phyloP scores from a whole-genome alignment of 2,888 invertebrate species.

The Serrognathus titanus region DNA sequence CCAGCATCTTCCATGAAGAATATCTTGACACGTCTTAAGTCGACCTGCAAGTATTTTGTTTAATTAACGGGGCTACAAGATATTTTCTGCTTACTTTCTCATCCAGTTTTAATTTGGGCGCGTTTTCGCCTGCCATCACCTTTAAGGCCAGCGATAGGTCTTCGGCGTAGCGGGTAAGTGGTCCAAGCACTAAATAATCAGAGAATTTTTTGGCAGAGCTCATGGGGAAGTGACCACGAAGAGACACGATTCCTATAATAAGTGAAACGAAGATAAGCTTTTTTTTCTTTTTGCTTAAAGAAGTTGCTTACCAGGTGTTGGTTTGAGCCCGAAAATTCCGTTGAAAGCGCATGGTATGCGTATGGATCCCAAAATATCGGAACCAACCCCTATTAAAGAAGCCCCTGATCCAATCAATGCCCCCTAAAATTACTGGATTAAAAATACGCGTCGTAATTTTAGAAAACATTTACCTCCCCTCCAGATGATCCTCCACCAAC shows the following conservation, averaged over 20 bases:
- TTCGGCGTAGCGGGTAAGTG: conserved; percentile 73
- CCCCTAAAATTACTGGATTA: conserved; percentile 49
- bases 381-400: conserved; percentile 73
- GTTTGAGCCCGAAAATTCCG: conserved; percentile 86
- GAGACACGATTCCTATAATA: conserved; percentile 53
- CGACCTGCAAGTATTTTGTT: conserved; percentile 25
- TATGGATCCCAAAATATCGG: conserved; percentile 86
- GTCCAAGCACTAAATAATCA: conserved; percentile 61
- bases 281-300: not conserved
- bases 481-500: conserved; percentile 88
- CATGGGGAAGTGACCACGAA: conserved; percentile 61
- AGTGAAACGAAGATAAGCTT: not conserved
- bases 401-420: conserved; percentile 72
- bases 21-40: conserved; percentile 30
- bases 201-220: conserved; percentile 51
- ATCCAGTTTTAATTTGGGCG: conserved; percentile 49
- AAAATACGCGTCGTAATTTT: not conserved
- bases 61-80: too few relatives aligned
- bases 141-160: conserved; percentile 69
- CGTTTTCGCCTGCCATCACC: conserved; percentile 56
- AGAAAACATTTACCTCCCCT: conserved; percentile 63
- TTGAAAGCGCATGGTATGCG: conserved; percentile 81
- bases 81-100: conserved; percentile 46
- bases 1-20: conserved; percentile 63
- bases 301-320: conserved; percentile 60